A percentile compares a stretch with the other conserved stretches of the same genome.
Evolutionary conservation across 2,888 invertebrate species (phyloP).

Genomic region (Metellina segmentata): DNA sequence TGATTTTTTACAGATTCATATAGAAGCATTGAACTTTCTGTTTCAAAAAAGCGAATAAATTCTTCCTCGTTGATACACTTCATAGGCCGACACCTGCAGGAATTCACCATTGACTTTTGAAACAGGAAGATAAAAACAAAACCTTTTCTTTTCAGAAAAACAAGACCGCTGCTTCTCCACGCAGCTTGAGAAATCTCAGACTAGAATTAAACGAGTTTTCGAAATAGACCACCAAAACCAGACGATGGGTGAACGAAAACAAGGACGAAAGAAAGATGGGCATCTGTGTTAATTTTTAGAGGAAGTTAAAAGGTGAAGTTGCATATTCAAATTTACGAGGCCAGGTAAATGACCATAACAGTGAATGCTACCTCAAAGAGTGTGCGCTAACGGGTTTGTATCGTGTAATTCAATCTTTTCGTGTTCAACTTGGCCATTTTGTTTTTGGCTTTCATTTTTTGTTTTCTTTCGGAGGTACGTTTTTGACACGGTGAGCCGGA

Average conservation of each 20-base stretch:
- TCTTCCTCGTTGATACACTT: neutral
- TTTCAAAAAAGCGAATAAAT: neutral
- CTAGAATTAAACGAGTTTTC: slow-evolving; percentile 18
- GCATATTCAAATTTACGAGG: slow-evolving; percentile 49
- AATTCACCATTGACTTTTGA: neutral
- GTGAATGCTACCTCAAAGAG: slow-evolving; percentile 5
- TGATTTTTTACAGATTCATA: neutral
- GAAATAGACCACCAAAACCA: slow-evolving; percentile 19
- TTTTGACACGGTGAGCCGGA: slow-evolving; percentile 44
- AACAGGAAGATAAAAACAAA: neutral
- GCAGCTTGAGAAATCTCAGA: neutral
- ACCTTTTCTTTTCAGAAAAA: neutral
- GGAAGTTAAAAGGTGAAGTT: slow-evolving; percentile 21
- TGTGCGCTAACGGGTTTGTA: slow-evolving; percentile 24
- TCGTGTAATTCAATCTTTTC: neutral
- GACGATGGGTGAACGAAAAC: neutral
- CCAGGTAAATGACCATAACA: slow-evolving; percentile 54
- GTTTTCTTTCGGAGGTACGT: neutral
- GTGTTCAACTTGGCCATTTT: neutral
- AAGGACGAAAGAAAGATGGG: slow-evolving; percentile 8
- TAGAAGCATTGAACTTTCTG: neutral
- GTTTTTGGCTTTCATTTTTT: neutral
- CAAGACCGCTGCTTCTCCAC: neutral
- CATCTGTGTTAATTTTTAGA: slow-evolving; percentile 30
- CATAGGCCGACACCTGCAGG: neutral